Evolutionary conservation across 1,140 invertebrate species (phyloP), one percentile per base, ranked within the genome.

Genomic region (Ridgeia piscesae): DNA sequence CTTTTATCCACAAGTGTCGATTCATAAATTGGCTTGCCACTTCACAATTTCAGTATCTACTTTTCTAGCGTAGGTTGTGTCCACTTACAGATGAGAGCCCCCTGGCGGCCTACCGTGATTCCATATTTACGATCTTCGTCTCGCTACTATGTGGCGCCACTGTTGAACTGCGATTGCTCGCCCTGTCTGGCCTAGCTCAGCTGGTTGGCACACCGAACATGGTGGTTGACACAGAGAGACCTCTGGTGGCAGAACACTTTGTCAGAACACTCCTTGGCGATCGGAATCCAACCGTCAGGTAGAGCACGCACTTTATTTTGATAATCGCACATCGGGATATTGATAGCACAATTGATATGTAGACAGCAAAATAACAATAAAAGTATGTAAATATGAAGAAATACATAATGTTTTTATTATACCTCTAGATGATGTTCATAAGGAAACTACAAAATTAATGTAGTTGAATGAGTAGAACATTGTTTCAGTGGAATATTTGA

Each of bases 111-210:
- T 42, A 90, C 89, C 89, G 89, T 90, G 89, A 90, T 33, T 35
- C 89, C 89, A 42, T 90, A 34, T 90, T 35, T 42, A 91, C 89
- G 35, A 92, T 91, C 88, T 89, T 92, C 35, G 34, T 35, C 33
- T 90, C 92, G 1, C 21, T 92, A 17, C 42, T 92, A 33, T 90
- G n/a, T 89, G 92, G 90, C 42, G 33, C 42, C 33, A 92, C 42
- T 50, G 42, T 34, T 35, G 50, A 92, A 58, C 92, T 92, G 88
- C 50, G 92, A 21, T 42, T 1, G 33, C 35, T 35, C 34, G 34
- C 88, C 35, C 88, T 92, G 17, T 42, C 58, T 92, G 92, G 92
- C n/a, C 34, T 91, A 1, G 0, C 88, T 35, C 88, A 42, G 11
- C 11, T 92, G 33, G 14, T 91, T 21, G 92, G 88, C 48, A 33